Conservation (phyloP, 2,113 vertebrate species). For the Bubo blakistoni region DNA sequence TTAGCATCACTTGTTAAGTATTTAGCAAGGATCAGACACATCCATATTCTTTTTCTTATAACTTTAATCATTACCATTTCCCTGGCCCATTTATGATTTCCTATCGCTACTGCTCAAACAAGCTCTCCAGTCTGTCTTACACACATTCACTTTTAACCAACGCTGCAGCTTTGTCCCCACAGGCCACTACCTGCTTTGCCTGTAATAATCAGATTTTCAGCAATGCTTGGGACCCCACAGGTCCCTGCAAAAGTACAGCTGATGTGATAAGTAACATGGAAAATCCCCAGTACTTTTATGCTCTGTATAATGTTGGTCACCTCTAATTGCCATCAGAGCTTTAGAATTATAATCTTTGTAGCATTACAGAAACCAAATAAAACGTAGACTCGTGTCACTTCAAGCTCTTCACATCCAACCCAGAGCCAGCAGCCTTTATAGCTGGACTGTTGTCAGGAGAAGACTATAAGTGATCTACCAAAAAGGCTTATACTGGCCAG, state of each 20-base stretch:
- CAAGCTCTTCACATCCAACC: neutral
- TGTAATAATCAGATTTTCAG: neutral
- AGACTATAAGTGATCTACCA: neutral
- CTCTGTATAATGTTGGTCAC: neutral
- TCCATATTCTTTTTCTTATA: neutral
- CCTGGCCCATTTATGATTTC: neutral
- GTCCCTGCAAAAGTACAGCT: neutral
- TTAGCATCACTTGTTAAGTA: neutral
- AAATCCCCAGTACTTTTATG: neutral
- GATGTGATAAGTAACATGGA: neutral
- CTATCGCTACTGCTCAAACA: neutral
- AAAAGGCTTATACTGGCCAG: neutral
- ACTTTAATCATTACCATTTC: neutral
- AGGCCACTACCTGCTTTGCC: neutral
- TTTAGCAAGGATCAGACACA: neutral
- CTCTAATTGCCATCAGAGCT: neutral
- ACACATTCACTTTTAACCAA: neutral
- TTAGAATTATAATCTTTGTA: neutral
- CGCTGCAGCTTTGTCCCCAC: neutral
- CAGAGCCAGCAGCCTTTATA: neutral
- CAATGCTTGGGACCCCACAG: neutral
- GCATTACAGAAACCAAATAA: neutral
- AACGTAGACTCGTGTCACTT: fast-evolving
- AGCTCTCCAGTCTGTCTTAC: neutral
- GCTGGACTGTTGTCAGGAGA: neutral